A percentile compares a stretch with the other conserved stretches of the same genome.
These are phyloP conservation scores for Siniperca undulata DNA, from an alignment of 2,797 vertebrate genomes.

Conservation along the genomic window DNA sequence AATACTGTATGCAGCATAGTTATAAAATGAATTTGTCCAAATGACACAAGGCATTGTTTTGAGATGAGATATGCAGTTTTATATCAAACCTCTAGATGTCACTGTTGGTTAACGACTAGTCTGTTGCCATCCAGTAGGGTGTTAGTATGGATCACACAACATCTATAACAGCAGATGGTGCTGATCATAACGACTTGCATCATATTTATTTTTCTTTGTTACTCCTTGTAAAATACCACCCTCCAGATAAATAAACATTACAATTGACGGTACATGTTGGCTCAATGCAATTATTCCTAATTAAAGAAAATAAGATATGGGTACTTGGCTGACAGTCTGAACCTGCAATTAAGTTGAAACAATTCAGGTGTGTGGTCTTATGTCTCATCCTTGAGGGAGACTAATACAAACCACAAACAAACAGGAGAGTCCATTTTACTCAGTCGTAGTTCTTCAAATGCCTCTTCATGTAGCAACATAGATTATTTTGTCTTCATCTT, in stretches of 20 bases:
- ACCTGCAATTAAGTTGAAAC: constrained; percentile 69
- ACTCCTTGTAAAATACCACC: constrained; percentile 69
- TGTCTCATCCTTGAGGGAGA: constrained; percentile 59
- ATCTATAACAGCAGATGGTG: constrained; percentile 71
- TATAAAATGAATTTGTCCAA: constrained; percentile 28
- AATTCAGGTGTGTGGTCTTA: constrained; percentile 69
- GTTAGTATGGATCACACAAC: constrained; percentile 63
- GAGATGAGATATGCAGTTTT: constrained; percentile 22
- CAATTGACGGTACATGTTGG: constrained; percentile 60
- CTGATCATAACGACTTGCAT: constrained; percentile 65
- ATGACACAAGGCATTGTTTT: neutral
- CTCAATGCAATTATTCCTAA: constrained; percentile 78
- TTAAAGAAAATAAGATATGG: constrained; percentile 70
- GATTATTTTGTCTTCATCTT: constrained; percentile 65
- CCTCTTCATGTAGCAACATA: constrained; percentile 45
- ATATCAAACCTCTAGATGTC: constrained; percentile 75
- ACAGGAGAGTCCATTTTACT: constrained; percentile 47
- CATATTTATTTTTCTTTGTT: constrained; percentile 74
- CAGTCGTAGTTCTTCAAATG: constrained; percentile 48
- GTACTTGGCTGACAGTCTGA: constrained; percentile 62
- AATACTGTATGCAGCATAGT: constrained; percentile 14
- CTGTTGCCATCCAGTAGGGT: neutral
- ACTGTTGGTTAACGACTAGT: constrained; percentile 73
- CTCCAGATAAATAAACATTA: constrained; percentile 76
- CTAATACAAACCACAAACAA: constrained; percentile 41